phyloP scores from a whole-genome alignment of 2,888 invertebrate species.

The Rotaria socialis region DNA sequence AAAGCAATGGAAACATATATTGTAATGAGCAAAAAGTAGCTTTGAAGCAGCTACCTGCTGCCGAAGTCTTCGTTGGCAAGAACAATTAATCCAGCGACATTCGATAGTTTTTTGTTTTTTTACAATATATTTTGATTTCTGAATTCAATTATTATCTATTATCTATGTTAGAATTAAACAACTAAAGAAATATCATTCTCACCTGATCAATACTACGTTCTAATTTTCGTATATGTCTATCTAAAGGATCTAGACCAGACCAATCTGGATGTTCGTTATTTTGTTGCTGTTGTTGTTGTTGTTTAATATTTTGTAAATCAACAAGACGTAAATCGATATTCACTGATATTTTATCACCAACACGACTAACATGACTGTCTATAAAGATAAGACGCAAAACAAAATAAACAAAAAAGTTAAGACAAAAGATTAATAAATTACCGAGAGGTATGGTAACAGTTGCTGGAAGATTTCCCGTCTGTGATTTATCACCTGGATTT shows the following conservation, averaged over 20 bases:
- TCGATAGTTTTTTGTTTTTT: not conserved
- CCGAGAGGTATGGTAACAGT: not conserved
- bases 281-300: not conserved
- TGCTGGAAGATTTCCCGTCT: not conserved
- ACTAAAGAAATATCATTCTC: not conserved
- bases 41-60: not conserved
- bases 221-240: slow-evolving; percentile 27
- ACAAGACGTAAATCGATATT: slow-evolving; percentile 26
- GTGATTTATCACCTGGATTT: slow-evolving; percentile 1
- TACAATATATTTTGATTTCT: not conserved
- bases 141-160: not conserved
- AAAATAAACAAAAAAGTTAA: too few species aligned
- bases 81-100: slow-evolving; percentile 2
- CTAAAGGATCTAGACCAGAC: slow-evolving; percentile 29
- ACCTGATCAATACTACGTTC: slow-evolving; percentile 9
- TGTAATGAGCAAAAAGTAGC: too few species aligned
- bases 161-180: not conserved
- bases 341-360: not conserved
- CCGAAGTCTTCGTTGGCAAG: not conserved
- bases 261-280: not conserved
- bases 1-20: not conserved
- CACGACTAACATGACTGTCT: slow-evolving; percentile 26
- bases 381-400: not conserved
- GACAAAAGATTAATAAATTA: not conserved
- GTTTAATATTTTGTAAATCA: slow-evolving; percentile 31